Base-by-base conservation (phyloP, 2,888 invertebrate genomes). In the Ophraella communa region DNA sequence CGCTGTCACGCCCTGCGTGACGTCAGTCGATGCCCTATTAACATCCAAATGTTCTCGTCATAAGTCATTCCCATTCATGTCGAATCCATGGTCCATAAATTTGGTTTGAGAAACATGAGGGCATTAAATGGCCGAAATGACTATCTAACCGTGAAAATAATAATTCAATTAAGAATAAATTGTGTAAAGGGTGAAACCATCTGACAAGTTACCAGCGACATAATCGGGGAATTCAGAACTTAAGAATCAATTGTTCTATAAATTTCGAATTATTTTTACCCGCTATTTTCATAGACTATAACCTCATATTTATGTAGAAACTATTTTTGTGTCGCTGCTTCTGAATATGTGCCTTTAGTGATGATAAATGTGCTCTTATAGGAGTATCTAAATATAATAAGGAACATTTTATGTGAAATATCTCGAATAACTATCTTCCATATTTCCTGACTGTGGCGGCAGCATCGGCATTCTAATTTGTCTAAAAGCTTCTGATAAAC, bases 61-160 rank as follows among this genome's bases (percentile, higher is more conserved):
- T 39, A 57, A 62, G 57, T 58, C 61, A 57, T 65, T 65, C 61
- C n/a, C 55, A 64, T 64, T 62, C 59, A 59, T 51, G 61, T 64
- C 64, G 53, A 64, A 57, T 27, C 44, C 62, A 54, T 49, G 57
- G 54, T 33, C 54, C 52, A 61, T 66, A 64, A 66, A 66, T 61
- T 66, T 64, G 42, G 61, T 45, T 60, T 21, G 27, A 47, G 39
- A 60, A 52, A 61, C 57, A 65, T 65, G 45, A 23, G 47, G 65
- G 65, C 58, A 21, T 42, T 52, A 62, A 65, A 65, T 62, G 57
- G 33, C 57, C 54, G 42, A 58, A 65, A 62, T 62, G 39, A 57
- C 57, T 53, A 52, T 45, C 56, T 42, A 27, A 49, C 59, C 58
- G 35, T 62, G 20, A 57, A 65, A 53, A 56, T 56, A 42, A 57